These are phyloP conservation scores for Conistra vaccinii DNA, from an alignment of 2,888 invertebrate species.

Conservation along the genomic window DNA sequence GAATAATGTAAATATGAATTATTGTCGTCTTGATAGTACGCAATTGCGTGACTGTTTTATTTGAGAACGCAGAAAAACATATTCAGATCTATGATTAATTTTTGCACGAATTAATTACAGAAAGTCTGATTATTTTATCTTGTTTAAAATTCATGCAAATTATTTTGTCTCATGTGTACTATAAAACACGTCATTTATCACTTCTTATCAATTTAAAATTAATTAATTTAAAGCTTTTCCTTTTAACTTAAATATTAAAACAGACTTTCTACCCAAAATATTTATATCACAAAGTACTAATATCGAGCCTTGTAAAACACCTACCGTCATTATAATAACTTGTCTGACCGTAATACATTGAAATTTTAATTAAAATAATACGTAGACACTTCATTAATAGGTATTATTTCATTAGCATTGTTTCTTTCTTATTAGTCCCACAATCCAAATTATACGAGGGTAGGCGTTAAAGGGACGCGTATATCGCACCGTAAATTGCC, in stretches of 20 bases:
- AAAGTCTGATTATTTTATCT: constrained; percentile 7
- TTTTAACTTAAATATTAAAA: background rate
- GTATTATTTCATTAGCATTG: constrained; percentile 84
- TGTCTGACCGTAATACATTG: constrained; percentile 56
- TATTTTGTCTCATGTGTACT: constrained; percentile 23
- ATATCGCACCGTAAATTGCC: constrained; percentile 87
- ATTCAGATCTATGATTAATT: constrained; percentile 7
- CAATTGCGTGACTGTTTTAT: constrained; percentile 26
- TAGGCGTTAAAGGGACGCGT: constrained; percentile 84
- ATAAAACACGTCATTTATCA: background rate
- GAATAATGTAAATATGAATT: constrained; percentile 59
- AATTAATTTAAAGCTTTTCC: background rate
- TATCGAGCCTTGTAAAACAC: constrained; percentile 12
- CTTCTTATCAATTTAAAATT: constrained; percentile 1
- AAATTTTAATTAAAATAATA: constrained; percentile 70
- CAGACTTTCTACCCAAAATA: constrained; percentile 1
- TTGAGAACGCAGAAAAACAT: constrained; percentile 21
- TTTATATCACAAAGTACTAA: constrained; percentile 10
- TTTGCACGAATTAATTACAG: constrained; percentile 20
- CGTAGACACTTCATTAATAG: constrained; percentile 75
- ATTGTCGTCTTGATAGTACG: constrained; percentile 51
- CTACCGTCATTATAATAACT: constrained; percentile 54
- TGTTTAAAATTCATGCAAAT: background rate
- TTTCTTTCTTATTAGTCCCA: constrained; percentile 84
- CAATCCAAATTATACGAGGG: constrained; percentile 87